Conservation (phyloP, 2,797 vertebrate genomes). For the Sylvilagus floridanus region DNA sequence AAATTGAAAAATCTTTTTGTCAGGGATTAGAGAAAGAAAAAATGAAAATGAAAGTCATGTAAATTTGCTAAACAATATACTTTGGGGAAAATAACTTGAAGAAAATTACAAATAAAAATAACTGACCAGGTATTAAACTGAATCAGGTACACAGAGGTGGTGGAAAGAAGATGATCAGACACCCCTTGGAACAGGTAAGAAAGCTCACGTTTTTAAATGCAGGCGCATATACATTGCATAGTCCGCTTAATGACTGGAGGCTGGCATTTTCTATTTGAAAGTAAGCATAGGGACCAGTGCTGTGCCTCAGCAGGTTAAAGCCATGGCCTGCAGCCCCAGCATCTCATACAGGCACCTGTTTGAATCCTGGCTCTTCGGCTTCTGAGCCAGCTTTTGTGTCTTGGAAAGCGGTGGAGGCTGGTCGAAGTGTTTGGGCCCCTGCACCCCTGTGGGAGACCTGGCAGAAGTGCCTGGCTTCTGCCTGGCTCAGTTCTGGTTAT, state of each 20-base stretch:
- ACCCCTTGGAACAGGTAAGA: not conserved
- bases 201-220: not conserved
- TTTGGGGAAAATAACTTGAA: not conserved
- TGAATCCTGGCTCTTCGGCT: too few species aligned
- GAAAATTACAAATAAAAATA: not conserved
- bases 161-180: not conserved
- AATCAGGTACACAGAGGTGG: not conserved
- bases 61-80: not conserved
- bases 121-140: not conserved
- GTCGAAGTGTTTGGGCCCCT: too few species aligned
- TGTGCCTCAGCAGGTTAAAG: too few species aligned
- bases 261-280: conserved; percentile 42
- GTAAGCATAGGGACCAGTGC: not conserved
- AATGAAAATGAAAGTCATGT: not conserved
- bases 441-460: too few species aligned
- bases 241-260: not conserved
- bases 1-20: conserved; percentile 35
- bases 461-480: too few species aligned
- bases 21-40: conserved; percentile 41
- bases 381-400: too few species aligned
- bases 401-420: too few species aligned
- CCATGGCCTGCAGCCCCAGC: too few species aligned
- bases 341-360: too few species aligned
- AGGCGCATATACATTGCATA: not conserved
- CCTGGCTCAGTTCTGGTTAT: too few species aligned